A percentile compares a stretch with the other conserved stretches of the same genome.
Evolutionary conservation across 2,113 vertebrate species (phyloP).

Genomic region (Gallinago jamesoni): DNA sequence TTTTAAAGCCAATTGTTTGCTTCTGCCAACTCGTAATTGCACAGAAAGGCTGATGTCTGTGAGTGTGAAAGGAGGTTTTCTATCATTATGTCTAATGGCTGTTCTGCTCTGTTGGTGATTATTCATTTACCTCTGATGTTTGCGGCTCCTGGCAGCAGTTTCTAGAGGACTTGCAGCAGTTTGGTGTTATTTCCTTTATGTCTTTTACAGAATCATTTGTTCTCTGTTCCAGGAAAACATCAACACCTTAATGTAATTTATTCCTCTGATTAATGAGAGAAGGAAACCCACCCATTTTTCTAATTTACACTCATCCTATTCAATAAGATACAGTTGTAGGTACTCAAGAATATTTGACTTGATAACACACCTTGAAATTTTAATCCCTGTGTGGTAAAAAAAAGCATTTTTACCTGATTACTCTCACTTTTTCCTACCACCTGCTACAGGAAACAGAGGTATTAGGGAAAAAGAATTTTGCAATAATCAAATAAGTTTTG

Average conservation of each 20-base stretch:
- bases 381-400: neutral
- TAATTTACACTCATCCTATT: constrained; percentile 41
- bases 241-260: constrained; percentile 38
- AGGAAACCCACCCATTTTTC: constrained; percentile 28
- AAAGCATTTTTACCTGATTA: constrained; percentile 47
- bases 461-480: constrained; percentile 8
- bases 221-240: constrained; percentile 49
- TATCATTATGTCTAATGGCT: constrained; percentile 56
- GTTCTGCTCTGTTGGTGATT: constrained; percentile 45
- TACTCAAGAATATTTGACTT: constrained; percentile 56
- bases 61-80: constrained; percentile 48
- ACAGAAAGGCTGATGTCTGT: neutral
- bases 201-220: constrained; percentile 25
- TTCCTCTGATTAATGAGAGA: constrained; percentile 62
- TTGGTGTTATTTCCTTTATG: neutral
- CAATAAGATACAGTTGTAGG: constrained; percentile 2
- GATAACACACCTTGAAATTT: constrained; percentile 44
- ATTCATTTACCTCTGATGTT: constrained; percentile 48
- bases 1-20: constrained; percentile 48
- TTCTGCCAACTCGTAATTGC: constrained; percentile 52
- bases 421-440: constrained; percentile 22
- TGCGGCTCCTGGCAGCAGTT: neutral
- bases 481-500: constrained; percentile 21
- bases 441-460: constrained; percentile 31
- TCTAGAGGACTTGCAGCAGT: constrained; percentile 3